A percentile compares a stretch with the other conserved stretches of the same genome.
Evolutionary conservation across 2,797 vertebrate genomes (phyloP).

Genomic region (Bradypodion pumilum): DNA sequence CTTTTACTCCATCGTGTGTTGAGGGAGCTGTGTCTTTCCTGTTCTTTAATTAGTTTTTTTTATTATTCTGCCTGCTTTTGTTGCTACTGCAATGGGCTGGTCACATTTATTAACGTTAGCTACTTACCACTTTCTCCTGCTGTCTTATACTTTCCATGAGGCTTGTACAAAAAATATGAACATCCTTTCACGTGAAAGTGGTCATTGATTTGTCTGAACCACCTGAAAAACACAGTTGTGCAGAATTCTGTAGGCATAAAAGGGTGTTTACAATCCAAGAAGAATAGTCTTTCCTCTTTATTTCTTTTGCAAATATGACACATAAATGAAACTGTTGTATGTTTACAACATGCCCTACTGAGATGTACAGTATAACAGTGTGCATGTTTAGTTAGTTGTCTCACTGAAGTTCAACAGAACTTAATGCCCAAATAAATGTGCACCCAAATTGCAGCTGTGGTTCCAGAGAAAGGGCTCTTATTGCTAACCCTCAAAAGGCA

Average conservation of each 20-base stretch:
- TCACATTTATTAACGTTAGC: constrained; percentile 7
- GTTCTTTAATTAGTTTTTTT: background rate
- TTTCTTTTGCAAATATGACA: background rate
- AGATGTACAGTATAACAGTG: background rate
- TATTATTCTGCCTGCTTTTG: constrained; percentile 23
- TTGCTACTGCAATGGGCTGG: background rate
- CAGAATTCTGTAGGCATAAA: constrained; percentile 33
- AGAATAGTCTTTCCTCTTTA: background rate
- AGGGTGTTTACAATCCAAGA: background rate
- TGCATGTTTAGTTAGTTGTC: background rate
- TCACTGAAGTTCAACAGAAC: background rate
- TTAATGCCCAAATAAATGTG: background rate
- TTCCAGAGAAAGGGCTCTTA: too few relatives aligned
- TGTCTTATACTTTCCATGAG: constrained; percentile 97
- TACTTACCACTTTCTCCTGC: constrained; percentile 94
- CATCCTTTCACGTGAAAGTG: constrained; percentile 94
- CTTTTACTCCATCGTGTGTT: too few relatives aligned
- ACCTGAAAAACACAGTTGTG: constrained; percentile 79
- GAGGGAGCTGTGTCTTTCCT: background rate
- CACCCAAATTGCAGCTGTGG: background rate
- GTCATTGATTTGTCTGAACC: constrained; percentile 99
- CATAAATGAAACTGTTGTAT: background rate
- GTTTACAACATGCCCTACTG: background rate
- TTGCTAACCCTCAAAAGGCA: too few relatives aligned
- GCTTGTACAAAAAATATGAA: constrained; percentile 97